phyloP scores from a whole-genome alignment of 2,888 invertebrate genomes.

The Andrena fulva region DNA sequence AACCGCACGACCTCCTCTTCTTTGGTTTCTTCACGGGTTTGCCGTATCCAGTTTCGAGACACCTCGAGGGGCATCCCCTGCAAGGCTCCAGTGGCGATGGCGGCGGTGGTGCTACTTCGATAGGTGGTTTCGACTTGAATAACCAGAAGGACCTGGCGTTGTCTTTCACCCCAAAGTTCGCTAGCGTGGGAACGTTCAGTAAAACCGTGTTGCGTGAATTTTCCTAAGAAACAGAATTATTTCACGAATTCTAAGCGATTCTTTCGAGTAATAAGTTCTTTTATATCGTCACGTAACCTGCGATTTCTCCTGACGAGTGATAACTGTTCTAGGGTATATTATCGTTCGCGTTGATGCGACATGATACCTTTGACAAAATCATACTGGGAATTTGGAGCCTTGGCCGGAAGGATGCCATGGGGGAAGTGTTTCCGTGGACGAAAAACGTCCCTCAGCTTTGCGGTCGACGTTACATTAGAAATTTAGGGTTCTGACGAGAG shows the following conservation, averaged over 20 bases:
- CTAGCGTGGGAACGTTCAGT: not conserved
- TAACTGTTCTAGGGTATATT: not conserved
- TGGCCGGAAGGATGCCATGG: conserved; percentile 67
- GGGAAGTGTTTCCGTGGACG: conserved; percentile 8
- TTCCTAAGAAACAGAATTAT: conserved; percentile 23
- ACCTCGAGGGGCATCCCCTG: conserved; percentile 27
- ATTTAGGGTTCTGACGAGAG: not conserved
- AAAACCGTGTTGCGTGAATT: not conserved
- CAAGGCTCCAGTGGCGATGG: conserved; percentile 4
- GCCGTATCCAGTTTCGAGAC: not conserved
- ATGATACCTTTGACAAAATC: conserved; percentile 36
- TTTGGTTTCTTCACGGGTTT: not conserved
- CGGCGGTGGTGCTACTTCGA: not conserved
- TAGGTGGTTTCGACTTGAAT: conserved; percentile 15
- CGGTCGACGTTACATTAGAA: conserved; percentile 18
- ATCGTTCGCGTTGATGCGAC: not conserved
- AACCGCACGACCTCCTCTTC: not conserved
- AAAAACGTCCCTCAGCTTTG: not conserved
- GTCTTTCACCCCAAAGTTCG: not conserved
- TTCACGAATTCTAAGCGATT: too few relatives aligned
- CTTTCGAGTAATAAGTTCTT: not conserved
- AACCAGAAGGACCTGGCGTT: conserved; percentile 9
- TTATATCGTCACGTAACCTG: conserved; percentile 23
- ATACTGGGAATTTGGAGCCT: conserved; percentile 70
- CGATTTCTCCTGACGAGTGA: too few relatives aligned